phyloP scores from a whole-genome alignment of 1,140 invertebrate species.

The Drosophila nikananu region DNA sequence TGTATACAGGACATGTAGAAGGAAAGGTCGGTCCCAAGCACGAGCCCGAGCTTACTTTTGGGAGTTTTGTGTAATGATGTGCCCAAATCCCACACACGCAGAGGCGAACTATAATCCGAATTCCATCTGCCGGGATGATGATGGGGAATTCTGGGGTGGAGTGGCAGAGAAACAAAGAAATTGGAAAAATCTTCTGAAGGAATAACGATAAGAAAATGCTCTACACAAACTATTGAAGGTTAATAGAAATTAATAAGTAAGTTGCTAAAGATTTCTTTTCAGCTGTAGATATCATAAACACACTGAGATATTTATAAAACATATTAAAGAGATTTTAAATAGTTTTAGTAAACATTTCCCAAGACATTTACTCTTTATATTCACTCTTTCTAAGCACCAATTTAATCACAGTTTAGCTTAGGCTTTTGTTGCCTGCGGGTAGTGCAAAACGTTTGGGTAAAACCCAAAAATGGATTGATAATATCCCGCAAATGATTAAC shows the following conservation, averaged over 20 bases:
- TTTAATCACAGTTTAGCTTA: neutral
- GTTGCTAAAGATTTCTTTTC: neutral
- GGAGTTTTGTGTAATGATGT: constrained; percentile 81
- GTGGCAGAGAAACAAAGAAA: constrained; percentile 19
- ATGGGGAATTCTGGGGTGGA: neutral
- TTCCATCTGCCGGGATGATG: constrained; percentile 33
- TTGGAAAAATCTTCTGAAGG: neutral
- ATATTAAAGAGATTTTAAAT: no score
- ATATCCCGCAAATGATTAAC: constrained; percentile 84
- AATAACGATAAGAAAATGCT: constrained; percentile 7
- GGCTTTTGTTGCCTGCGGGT: constrained; percentile 9
- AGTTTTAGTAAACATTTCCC: neutral
- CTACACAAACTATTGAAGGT: neutral
- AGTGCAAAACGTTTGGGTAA: constrained; percentile 45
- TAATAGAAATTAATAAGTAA: neutral
- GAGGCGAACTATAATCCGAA: constrained; percentile 52
- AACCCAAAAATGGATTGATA: constrained; percentile 82
- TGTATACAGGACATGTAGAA: neutral
- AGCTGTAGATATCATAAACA: no score
- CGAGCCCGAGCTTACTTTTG: constrained; percentile 55
- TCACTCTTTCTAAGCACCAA: neutral
- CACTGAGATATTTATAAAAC: neutral
- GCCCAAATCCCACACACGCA: constrained; percentile 67
- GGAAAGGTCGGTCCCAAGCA: constrained; percentile 49
- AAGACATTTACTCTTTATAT: no score